Evolutionary conservation across 2,797 vertebrate species (phyloP), one percentile per base, ranked within the genome.

Genomic region (Rhynchotus rufescens): DNA sequence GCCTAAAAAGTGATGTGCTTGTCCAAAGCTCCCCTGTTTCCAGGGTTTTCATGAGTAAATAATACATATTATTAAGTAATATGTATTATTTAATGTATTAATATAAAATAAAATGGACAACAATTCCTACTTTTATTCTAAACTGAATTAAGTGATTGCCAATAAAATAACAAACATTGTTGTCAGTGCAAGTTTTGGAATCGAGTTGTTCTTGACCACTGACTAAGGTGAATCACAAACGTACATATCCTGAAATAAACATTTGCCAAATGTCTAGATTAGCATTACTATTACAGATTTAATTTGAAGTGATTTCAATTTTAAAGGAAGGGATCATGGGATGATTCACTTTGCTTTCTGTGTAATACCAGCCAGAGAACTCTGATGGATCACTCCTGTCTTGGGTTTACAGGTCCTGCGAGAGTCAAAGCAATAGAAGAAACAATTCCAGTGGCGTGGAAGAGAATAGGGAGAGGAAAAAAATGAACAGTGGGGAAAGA

Each of bases 211-310:
- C 66, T 76, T 80, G 69, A 51, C 40, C 36, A 59, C 25, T 8
- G 25, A 74, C 45, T 5, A 82, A 86, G 84, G 49, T 1, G 4
- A 76, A 90, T 78, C 0, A 0, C 21, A 73, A 80, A 66, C 16
- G 56, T n/a, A 10, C 40, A 15, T 57, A 17, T 28, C 42, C 59
- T 59, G 81, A 86, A 88, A 78, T 34, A 84, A 90, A 20, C 56
- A 82, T 73, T 73, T 92, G 92, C 66, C 85, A 86, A 91, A 87
- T 36, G 32, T 89, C 79, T 83, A 14, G 54, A 52, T 83, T 45
- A 83, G 9, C 26, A 72, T 79, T 69, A 47, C 15, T 2, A 0
- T 66, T 86, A 62, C 1, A 4, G 32, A 59, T 89, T 87, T 75
- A 69, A 64, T 51, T 69, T 72, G 73, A 86, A 89, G 59, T 68